Evolutionary conservation across 1,140 invertebrate species (phyloP), one percentile per base, ranked within the genome.

Genomic region (Apis cerana): DNA sequence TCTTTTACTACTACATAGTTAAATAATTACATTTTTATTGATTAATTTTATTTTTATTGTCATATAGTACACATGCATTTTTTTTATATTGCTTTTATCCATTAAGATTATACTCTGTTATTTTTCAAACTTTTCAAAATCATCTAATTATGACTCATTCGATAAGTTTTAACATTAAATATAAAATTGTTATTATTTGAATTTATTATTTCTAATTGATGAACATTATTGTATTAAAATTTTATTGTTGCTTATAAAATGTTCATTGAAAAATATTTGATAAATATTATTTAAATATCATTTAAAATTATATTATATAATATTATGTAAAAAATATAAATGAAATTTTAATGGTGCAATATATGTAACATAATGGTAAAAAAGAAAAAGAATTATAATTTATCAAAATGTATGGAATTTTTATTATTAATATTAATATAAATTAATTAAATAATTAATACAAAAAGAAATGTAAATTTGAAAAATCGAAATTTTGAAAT

Each of bases 61-160:
- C 81, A 82, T 78, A 59, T 59, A n/a, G 21, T 1, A n/a, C 9
- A 43, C 61, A 15, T 33, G 33, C 2, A n/a, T 33, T 7, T 61
- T 65, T 68, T 54, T 56, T 70, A 4, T 17, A 27, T 17, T 17
- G 17, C 19, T 78, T 69, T 56, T 59, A 52, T 65, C 80, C 48
- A 59, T 52, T 9, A n/a, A 10, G 9, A 0, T 1, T 9, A 79
- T 61, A 69, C 9, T 5, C 9, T 61, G 4, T 7, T 1, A 48
- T 12, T 11, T n/a, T 17, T 19, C 3, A 0, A 15, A 33, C 3
- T 27, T 21, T 10, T 54, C 13, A 15, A 0, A 1, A 23, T 72
- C 13, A 23, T 72, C 19, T 23, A 17, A 13, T 4, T 21, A 21
- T 19, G 9, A 17, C 43, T 71, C 3, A 11, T 15, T 33, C 23